A percentile compares a stretch with the other conserved stretches of the same genome.
Evolutionary conservation across 2,888 invertebrate species (phyloP).

Genomic region (Aethes cnicana): DNA sequence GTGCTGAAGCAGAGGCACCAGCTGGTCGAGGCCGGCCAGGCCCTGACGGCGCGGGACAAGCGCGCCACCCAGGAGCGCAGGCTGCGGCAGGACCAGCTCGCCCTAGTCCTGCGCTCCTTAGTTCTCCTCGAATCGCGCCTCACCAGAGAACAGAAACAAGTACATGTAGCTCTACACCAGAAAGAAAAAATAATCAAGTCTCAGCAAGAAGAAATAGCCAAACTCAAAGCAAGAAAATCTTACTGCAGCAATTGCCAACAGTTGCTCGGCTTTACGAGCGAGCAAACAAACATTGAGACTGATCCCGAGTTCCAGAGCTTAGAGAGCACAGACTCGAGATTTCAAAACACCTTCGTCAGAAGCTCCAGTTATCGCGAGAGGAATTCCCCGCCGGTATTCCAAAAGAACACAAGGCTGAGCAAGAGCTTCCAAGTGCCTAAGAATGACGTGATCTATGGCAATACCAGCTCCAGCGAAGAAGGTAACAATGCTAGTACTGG

Average conservation of each 20-base stretch:
- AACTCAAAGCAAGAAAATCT: slow-evolving; percentile 80
- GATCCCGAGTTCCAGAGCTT: slow-evolving; percentile 79
- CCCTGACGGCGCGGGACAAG: slow-evolving; percentile 83
- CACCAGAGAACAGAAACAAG: slow-evolving; percentile 87
- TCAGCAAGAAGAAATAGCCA: slow-evolving; percentile 86
- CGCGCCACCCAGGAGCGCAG: slow-evolving; percentile 83
- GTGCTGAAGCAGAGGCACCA: slow-evolving; percentile 86
- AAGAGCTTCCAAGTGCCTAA: slow-evolving; percentile 79
- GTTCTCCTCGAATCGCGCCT: slow-evolving; percentile 87
- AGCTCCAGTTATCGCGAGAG: slow-evolving; percentile 78
- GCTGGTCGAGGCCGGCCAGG: slow-evolving; percentile 84
- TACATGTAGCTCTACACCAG: slow-evolving; percentile 85
- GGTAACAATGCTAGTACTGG: slow-evolving; percentile 66
- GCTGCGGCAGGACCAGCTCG: slow-evolving; percentile 87
- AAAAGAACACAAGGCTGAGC: slow-evolving; percentile 78
- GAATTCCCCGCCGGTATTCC: slow-evolving; percentile 76
- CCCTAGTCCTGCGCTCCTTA: slow-evolving; percentile 86
- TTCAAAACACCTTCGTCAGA: slow-evolving; percentile 74
- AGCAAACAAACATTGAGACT: slow-evolving; percentile 79
- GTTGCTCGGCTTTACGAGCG: slow-evolving; percentile 76
- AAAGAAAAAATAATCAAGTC: slow-evolving; percentile 87
- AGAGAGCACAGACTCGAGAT: slow-evolving; percentile 77
- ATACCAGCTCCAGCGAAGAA: slow-evolving; percentile 79
- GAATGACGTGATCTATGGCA: slow-evolving; percentile 69
- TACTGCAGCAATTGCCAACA: slow-evolving; percentile 79